Percentiles rank a stretch among this genome's conserved stretches.
phyloP scores from a whole-genome alignment of 1,140 invertebrate genomes.

The Diploscapter pachys region DNA sequence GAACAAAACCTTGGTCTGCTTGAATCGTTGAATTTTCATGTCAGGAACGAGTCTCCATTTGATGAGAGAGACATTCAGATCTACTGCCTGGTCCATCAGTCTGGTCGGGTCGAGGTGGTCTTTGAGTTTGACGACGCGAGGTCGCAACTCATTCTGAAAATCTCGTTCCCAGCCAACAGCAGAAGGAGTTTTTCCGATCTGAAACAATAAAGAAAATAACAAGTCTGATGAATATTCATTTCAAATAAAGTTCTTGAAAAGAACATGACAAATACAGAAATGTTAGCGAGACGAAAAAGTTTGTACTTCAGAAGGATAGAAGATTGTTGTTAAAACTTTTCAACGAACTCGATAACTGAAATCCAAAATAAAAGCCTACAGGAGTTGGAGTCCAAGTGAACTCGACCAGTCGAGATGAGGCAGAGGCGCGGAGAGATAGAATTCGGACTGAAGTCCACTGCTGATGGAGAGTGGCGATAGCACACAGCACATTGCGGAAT shows the following conservation, averaged over 20 bases:
- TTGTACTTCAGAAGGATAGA: too few species aligned
- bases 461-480: conserved; percentile 45
- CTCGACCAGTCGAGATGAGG: too few species aligned
- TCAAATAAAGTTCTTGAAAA: too few species aligned
- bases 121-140: conserved; percentile 5
- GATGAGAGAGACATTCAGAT: conserved; percentile 94
- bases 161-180: conserved; percentile 27
- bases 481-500: conserved; percentile 37
- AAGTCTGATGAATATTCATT: too few species aligned
- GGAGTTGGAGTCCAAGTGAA: too few species aligned
- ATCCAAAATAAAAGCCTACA: too few species aligned
- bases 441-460: conserved; percentile 5
- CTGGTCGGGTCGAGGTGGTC: conserved; percentile 55
- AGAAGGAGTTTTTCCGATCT: background rate
- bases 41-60: conserved; percentile 90
- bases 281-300: too few species aligned
- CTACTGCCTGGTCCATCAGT: conserved; percentile 78
- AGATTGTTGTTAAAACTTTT: too few species aligned
- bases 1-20: conserved; percentile 65
- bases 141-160: background rate
- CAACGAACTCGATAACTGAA: too few species aligned
- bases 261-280: too few species aligned
- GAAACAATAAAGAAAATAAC: background rate
- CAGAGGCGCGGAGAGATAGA: conserved; percentile 5
- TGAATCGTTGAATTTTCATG: conserved; percentile 78